Base-by-base conservation (phyloP, 2,113 vertebrate genomes). In the Triplophysa tibetana region DNA sequence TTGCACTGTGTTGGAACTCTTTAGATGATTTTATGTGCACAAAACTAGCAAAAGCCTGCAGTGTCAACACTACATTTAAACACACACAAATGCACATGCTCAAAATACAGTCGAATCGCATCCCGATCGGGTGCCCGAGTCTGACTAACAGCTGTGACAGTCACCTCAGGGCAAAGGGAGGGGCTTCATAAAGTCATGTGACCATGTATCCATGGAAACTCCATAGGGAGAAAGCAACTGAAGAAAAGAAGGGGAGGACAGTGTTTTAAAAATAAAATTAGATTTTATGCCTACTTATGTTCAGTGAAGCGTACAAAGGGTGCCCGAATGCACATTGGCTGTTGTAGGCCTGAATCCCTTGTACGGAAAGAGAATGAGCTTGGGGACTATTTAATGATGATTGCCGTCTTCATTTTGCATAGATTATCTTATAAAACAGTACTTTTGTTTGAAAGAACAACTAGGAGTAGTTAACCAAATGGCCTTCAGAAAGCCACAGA, bases 211-310 rank as follows among this genome's bases (percentile, higher is more conserved):
- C 88, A 90, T 92, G 85, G 90, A 90, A 92, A 90, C 82, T 87
- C 86, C 0, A 66, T 76, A 83, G 86, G 85, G 81, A 81, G 72
- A 75, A 19, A 69, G 72, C 63, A 50, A 62, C 19, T 67, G 70
- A 80, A 69, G 78, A 23, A 60, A 87, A 50, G 58, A 88, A 82
- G 17, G 33, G 58, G 86, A n/a, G 56, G 88, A 58, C 85, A 88
- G 76, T 86, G 84, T 89, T 90, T 89, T 84, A 87, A 90, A 90
- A 91, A 88, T 90, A 91, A 93, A 91, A 91, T 81, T 85, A 87
- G 89, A 90, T 92, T 86, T 91, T 92, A 85, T 91, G 87, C 84
- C 85, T 90, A 86, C 84, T 93, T 86, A 85, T 86, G 87, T 88
- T 91, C 90, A 86, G 84, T 66, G 16, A 90, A 91, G 89, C 89